Evolutionary conservation across 2,113 vertebrate species (phyloP).

Genomic region (Propithecus coquereli): DNA sequence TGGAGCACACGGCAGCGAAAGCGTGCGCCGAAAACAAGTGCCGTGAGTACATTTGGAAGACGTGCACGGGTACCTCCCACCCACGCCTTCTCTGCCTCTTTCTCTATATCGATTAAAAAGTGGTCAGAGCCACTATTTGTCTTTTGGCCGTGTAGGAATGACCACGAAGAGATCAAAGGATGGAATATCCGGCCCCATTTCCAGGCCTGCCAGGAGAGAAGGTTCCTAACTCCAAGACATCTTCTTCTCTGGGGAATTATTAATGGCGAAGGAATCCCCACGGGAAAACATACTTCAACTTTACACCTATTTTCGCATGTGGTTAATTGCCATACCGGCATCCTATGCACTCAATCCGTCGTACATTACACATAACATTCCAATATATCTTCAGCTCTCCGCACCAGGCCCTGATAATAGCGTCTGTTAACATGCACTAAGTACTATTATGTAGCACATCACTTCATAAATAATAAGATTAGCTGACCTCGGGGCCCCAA

Average conservation of each 20-base stretch:
- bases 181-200: not conserved
- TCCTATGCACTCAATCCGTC: slow-evolving; percentile 89
- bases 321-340: slow-evolving; percentile 92
- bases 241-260: slow-evolving; percentile 84
- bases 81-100: not conserved
- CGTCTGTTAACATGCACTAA: slow-evolving; percentile 99
- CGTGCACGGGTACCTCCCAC: fast-evolving
- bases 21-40: fast-evolving
- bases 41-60: not conserved
- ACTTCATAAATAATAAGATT: slow-evolving; percentile 99
- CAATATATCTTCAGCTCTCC: slow-evolving; percentile 97
- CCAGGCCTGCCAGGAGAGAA: slow-evolving; percentile 26
- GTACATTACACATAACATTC: slow-evolving; percentile 93
- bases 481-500: slow-evolving; percentile 94
- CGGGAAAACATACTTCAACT: slow-evolving; percentile 86
- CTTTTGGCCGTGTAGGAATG: not conserved
- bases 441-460: slow-evolving; percentile 99
- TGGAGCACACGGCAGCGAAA: fast-evolving
- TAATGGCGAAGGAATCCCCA: slow-evolving; percentile 79
- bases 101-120: not conserved
- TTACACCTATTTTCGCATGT: slow-evolving; percentile 89
- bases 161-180: not conserved
- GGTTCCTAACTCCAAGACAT: slow-evolving; percentile 66
- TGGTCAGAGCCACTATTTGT: not conserved
- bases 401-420: slow-evolving; percentile 98